These are phyloP conservation scores for Cheilosia scutellata DNA, from an alignment of 2,888 invertebrate genomes.

Conservation along the genomic window DNA sequence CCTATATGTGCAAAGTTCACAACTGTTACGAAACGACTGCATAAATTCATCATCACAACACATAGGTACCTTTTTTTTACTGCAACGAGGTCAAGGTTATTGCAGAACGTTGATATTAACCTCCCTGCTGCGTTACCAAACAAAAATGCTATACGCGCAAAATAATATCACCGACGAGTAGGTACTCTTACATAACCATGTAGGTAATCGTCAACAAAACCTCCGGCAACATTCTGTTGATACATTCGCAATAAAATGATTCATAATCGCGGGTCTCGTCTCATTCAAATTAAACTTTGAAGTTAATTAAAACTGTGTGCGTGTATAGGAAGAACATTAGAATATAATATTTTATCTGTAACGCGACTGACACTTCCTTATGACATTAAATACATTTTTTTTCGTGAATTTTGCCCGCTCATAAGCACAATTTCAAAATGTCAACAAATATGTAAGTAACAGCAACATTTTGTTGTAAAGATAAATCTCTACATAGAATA, in stretches of 20 bases:
- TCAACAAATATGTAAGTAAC: not conserved
- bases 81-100: conserved; percentile 61
- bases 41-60: not conserved
- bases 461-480: not conserved
- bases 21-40: not conserved
- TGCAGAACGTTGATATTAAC: conserved; percentile 64
- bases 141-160: conserved; percentile 22
- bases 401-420: not conserved
- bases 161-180: not conserved
- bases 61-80: not conserved
- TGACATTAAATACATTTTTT: not conserved
- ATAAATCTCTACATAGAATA: not conserved
- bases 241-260: conserved; percentile 9
- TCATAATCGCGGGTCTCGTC: not conserved
- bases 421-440: not conserved
- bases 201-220: conserved; percentile 23
- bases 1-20: not conserved
- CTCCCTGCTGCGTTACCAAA: conserved; percentile 28
- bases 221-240: conserved; percentile 27
- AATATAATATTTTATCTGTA: conserved; percentile 16
- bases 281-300: not conserved
- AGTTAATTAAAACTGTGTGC: not conserved
- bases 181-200: conserved; percentile 27
- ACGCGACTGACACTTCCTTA: conserved; percentile 11
- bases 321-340: conserved; percentile 1